Evolutionary conservation across 2,797 vertebrate species (phyloP), one percentile per base, ranked within the genome.

Genomic region (Carcharodon carcharias): DNA sequence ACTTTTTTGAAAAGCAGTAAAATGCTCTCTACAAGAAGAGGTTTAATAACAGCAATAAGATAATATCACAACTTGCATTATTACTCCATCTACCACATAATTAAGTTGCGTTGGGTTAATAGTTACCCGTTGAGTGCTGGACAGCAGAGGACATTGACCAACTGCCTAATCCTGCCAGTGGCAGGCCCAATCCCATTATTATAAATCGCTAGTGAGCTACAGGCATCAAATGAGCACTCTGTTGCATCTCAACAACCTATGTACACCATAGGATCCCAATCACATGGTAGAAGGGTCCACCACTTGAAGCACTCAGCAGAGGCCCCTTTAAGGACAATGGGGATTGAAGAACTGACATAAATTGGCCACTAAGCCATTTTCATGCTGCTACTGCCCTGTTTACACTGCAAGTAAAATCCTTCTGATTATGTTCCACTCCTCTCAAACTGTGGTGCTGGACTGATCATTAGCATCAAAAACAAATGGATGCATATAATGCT

Each of bases 1-100:
- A 91, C 65, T 93, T 45, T 63, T 65, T 8, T n/a, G n/a, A 67
- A 77, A 88, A 67, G 91, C 63, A 95, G 65, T 69, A 95, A 69
- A 95, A 50, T 69, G 45, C 56, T 50, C 26, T 88, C 23, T 31
- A 28, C 40, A 50, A 67, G 40, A 35, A 69, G 18, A 28, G 92
- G 65, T 26, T 94, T 50, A 65, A 95, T 69, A 8, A 95, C 92
- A 69, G 40, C 40, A 45, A 65, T 50, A 50, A 50, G 1, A 69
- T 54, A 88, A 54, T 50, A 50, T 94, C 92, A 11, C 69, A 45
- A 94, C n/a, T 94, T 50, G 26, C 18, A 95, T 28, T 28, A 95
- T 69, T 95, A 95, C 40, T 50, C 54, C 4, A 16, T 88, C 65
- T 45, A 95, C 69, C 69, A 45, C 50, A 23, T 28, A 95, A 50